Percentiles rank a stretch among this genome's conserved stretches.
These are phyloP conservation scores for Cephalopachus bancanus DNA, from an alignment of 2,797 vertebrate genomes.

Conservation along the genomic window DNA sequence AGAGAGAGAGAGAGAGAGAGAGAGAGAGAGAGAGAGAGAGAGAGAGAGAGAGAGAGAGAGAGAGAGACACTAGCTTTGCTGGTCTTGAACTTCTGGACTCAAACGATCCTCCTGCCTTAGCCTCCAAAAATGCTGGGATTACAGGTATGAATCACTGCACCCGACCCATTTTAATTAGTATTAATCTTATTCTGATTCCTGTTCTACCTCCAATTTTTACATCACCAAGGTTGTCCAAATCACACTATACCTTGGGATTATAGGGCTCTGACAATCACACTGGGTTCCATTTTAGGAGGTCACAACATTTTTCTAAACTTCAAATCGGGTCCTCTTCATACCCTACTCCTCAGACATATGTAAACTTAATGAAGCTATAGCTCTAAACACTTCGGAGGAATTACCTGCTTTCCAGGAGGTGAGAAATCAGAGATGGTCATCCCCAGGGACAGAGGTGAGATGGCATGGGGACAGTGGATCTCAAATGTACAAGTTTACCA, in stretches of 20 bases:
- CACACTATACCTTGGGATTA: background rate
- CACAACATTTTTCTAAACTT: constrained; percentile 14
- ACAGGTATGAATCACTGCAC: too few relatives aligned
- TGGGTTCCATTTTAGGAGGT: background rate
- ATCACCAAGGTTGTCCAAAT: background rate
- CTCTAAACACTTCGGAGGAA: background rate
- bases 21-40: too few relatives aligned
- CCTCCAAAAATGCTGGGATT: too few relatives aligned
- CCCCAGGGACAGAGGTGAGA: background rate
- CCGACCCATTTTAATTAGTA: background rate
- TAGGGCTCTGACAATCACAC: background rate
- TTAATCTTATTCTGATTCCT: background rate
- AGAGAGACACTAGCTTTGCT: too few relatives aligned
- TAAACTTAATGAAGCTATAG: background rate
- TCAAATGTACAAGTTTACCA: background rate
- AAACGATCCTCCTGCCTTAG: too few relatives aligned
- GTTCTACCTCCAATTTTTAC: background rate
- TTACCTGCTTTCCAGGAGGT: background rate
- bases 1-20: too few relatives aligned
- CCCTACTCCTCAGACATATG: background rate
- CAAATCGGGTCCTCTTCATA: background rate
- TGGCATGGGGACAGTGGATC: background rate
- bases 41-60: too few relatives aligned
- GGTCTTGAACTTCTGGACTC: too few relatives aligned
- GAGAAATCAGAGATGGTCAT: constrained; percentile 6